phyloP scores from a whole-genome alignment of 2,888 invertebrate species.

The Sipha maydis region DNA sequence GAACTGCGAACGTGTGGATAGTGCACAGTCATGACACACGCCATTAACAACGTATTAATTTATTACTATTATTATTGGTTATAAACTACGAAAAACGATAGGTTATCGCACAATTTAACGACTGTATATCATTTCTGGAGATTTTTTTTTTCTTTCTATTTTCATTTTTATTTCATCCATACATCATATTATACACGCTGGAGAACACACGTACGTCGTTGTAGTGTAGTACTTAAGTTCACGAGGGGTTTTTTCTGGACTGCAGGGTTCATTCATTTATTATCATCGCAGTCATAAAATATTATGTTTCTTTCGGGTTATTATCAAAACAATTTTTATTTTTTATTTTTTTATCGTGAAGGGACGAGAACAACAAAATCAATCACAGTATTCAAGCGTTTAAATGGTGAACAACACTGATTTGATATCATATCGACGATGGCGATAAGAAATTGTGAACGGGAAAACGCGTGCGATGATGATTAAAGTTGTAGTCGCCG shows the following conservation, averaged over 20 bases:
- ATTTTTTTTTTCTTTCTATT: neutral
- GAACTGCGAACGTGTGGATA: too few relatives aligned
- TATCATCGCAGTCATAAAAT: neutral
- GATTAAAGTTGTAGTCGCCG: neutral
- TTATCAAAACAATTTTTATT: too few relatives aligned
- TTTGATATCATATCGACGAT: neutral
- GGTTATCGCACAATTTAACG: neutral
- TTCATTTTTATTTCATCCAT: neutral
- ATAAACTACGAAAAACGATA: neutral
- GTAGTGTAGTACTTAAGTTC: neutral
- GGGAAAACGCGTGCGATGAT: neutral
- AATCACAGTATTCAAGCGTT: neutral
- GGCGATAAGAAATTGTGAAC: neutral
- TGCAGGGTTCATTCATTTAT: slow-evolving; percentile 17
- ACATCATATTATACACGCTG: neutral
- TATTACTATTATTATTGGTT: too few relatives aligned
- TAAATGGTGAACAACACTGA: neutral
- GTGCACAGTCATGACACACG: neutral
- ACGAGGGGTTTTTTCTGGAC: neutral
- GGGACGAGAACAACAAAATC: too few relatives aligned
- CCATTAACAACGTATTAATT: neutral
- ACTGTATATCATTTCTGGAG: neutral
- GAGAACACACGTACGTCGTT: neutral
- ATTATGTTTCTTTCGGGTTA: neutral
- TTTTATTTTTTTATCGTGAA: too few relatives aligned